Conservation (phyloP, 2,888 invertebrate genomes). For the Tenthredo mesomela region DNA sequence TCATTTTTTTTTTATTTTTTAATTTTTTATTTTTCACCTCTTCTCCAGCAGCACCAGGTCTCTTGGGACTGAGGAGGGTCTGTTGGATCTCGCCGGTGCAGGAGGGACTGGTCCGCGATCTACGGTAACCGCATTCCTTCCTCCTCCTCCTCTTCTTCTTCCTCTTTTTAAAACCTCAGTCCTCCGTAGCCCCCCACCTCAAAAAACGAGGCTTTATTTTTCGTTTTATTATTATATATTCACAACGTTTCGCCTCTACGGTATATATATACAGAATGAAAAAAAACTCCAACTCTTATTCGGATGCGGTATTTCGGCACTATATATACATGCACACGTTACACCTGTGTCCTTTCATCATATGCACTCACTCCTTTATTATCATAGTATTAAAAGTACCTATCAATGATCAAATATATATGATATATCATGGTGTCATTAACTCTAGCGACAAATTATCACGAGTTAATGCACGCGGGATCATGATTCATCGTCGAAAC, state of each 20-base stretch:
- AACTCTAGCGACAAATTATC: not conserved
- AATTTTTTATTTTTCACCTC: not conserved
- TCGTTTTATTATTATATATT: constrained; percentile 4
- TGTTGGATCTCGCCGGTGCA: constrained; percentile 49
- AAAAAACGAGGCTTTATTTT: not conserved
- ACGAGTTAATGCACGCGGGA: not conserved
- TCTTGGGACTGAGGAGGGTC: constrained; percentile 31
- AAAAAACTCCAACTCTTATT: not conserved
- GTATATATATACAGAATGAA: not conserved
- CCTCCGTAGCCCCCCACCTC: constrained; percentile 51
- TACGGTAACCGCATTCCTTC: constrained; percentile 74
- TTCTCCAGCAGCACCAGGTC: not conserved
- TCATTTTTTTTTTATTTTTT: not conserved
- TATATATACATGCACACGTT: too few species aligned
- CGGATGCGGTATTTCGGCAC: not conserved
- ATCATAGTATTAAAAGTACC: not conserved
- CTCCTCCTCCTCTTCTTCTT: constrained; percentile 58
- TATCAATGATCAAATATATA: not conserved
- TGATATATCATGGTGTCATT: not conserved
- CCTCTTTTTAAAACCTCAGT: constrained; percentile 37
- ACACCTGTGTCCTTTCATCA: not conserved
- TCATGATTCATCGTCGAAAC: not conserved
- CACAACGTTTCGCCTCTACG: not conserved
- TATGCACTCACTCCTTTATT: too few species aligned
- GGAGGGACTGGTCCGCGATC: constrained; percentile 68